Conservation (phyloP, 2,797 vertebrate species). For the Microctenopoma steveboyesi region DNA sequence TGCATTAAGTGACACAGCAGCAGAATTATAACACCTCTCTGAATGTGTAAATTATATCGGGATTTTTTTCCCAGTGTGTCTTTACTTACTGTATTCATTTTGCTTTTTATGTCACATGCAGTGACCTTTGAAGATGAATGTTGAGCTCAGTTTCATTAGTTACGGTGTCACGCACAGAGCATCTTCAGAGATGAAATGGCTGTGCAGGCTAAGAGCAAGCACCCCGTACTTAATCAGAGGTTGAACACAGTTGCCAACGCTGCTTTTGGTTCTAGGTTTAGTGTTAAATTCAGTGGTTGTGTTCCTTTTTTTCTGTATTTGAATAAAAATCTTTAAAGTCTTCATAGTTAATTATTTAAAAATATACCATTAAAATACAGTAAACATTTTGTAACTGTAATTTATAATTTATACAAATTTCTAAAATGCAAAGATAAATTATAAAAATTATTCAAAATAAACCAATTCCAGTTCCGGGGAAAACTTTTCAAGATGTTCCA, state of each 20-base stretch:
- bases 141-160: slow-evolving; percentile 5
- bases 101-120: not conserved
- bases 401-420: too few species aligned
- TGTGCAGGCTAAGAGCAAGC: not conserved
- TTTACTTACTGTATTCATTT: not conserved
- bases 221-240: not conserved
- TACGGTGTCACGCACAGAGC: not conserved
- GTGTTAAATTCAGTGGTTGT: too few species aligned
- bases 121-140: slow-evolving; percentile 7
- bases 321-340: too few species aligned
- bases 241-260: not conserved
- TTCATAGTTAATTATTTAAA: too few species aligned
- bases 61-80: not conserved
- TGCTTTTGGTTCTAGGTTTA: not conserved
- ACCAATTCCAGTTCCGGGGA: too few species aligned
- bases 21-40: not conserved
- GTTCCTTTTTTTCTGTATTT: not conserved
- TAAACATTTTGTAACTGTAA: too few species aligned
- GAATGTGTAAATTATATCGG: not conserved
- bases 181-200: slow-evolving; percentile 11
- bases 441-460: too few species aligned
- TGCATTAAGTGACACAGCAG: not conserved
- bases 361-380: too few species aligned
- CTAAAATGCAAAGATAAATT: too few species aligned
- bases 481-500: too few species aligned